Conservation (phyloP, 92 coral and sea anemone genomes). For the Zoanthus sociatus region DNA sequence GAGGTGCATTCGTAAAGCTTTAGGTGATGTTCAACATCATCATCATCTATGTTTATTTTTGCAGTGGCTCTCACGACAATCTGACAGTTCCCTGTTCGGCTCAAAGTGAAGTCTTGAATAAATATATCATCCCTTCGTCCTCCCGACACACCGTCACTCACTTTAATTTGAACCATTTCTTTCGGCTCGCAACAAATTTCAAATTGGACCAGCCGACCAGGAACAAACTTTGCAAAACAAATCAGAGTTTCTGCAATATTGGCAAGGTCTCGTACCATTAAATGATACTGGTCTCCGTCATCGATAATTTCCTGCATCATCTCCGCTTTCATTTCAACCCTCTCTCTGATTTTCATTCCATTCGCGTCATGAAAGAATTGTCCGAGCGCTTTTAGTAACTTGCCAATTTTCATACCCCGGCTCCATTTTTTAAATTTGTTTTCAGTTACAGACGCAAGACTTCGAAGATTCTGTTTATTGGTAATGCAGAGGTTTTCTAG, state of each 20-base stretch:
- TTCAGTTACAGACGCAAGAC: background rate
- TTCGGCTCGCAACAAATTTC: slow-evolving; percentile 4
- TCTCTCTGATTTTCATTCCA: slow-evolving; percentile 14
- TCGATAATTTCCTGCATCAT: slow-evolving; percentile 24
- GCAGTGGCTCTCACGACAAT: slow-evolving; percentile 1
- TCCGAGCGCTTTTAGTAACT: background rate
- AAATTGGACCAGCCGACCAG: slow-evolving; percentile 29
- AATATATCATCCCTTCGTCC: background rate
- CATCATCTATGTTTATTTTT: slow-evolving; percentile 9
- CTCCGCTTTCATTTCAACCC: slow-evolving; percentile 23
- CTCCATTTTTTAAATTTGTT: slow-evolving; percentile 10
- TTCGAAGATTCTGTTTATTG: background rate
- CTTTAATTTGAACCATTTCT: background rate
- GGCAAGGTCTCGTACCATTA: slow-evolving; percentile 25
- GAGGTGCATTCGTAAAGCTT: background rate
- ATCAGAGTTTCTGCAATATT: background rate
- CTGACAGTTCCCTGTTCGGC: background rate
- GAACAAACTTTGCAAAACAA: slow-evolving; percentile 26
- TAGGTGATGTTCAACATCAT: background rate
- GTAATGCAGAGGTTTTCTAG: slow-evolving; percentile 9
- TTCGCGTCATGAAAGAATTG: slow-evolving; percentile 20
- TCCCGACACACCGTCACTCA: background rate
- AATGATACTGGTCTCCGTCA: slow-evolving; percentile 2
- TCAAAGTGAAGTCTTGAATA: slow-evolving; percentile 2
- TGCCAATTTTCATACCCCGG: background rate